Evolutionary conservation across 2,888 invertebrate genomes (phyloP), one percentile per base, ranked within the genome.

Genomic region (Gari tellinella): DNA sequence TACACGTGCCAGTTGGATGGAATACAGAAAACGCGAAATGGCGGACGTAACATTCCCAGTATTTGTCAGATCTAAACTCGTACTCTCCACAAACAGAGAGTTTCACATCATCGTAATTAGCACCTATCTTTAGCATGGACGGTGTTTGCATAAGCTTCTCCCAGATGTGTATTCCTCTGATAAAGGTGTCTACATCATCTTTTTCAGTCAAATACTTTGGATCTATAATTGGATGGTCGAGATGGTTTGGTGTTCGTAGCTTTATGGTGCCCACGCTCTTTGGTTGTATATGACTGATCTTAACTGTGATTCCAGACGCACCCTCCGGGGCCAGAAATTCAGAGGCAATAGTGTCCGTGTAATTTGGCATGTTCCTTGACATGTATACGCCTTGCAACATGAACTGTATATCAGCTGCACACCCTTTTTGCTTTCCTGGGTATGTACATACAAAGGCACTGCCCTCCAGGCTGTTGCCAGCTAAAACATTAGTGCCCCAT

Each of bases 181-280:
- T 53, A n/a, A 66, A 53, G 17, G 49, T 52, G 21, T 62, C 55
- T 0, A 72, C 21, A 38, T 80, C 80, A 12, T 53, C 41, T 17
- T 53, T 31, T 8, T 94, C 90, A 25, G 94, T 92, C 70, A 97
- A 96, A 90, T 99, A 99, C 87, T 97, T 96, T 0, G 98, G 96
- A 92, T 98, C 95, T 91, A 99, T 97, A 40, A 95, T 89, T 0
- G 97, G 97, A 91, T 95, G 94, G 69, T 95, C 95, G 23, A 94
- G 93, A 0, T 96, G 96, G 92, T 97, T 96, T 0, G 93, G 91
- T 77, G 95, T 95, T 55, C 94, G 94, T 21, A 98, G 92, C 80
- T 95, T 95, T 1, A 98, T 94, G 82, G 94, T 94, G 0, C 98
- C 98, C 4, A 95, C 93, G 67, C 95, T 89, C 96, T 97, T 65